Base-by-base conservation (phyloP, 2,113 vertebrate species). In the Hemiprocne comata region DNA sequence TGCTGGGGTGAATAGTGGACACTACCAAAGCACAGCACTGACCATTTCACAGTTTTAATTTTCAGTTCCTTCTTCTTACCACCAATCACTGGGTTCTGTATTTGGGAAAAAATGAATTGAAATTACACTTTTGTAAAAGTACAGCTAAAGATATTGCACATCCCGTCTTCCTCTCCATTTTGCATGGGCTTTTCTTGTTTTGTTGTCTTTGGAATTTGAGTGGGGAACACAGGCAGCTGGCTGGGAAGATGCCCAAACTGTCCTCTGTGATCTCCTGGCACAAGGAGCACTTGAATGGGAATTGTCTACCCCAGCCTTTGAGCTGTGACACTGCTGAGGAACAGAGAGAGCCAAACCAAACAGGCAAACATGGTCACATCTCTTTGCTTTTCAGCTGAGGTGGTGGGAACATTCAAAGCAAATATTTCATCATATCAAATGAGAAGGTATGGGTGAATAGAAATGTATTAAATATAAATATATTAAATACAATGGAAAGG, bases 331-430 rank as follows among this genome's bases (percentile, higher is more conserved):
- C 26, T 74, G 34, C 20, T 64, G 60, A 89, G 53, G 60, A 86
- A 4, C 9, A 34, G 36, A n/a, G 19, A 36, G 24, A 36, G 29
- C 29, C 83, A 51, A 50, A 69, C 46, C 61, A 55, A 86, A 55
- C 0, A 1, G 34, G 38, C 38, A 69, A 79, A 26, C 44, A 24
- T 2, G 0, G 21, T 64, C 61, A 40, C 54, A n/a, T n/a, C 24
- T 33, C 62, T 54, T 33, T 67, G 44, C 72, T 72, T 66, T 60
- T 54, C 66, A 60, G n/a, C 53, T 75, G 36, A 51, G 34, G 25
- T 58, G n/a, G 21, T 60, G 38, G 21, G 19, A 55, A 14, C 17
- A 1, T 87, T 75, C 33, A 69, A 24, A 82, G 50, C 18, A 76
- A 88, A 53, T 72, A n/a, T 6, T 58, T 72, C 1, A 0, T 54